Evolutionary conservation across 2,888 invertebrate genomes (phyloP), one percentile per base, ranked within the genome.

Genomic region (Cenopis cana): DNA sequence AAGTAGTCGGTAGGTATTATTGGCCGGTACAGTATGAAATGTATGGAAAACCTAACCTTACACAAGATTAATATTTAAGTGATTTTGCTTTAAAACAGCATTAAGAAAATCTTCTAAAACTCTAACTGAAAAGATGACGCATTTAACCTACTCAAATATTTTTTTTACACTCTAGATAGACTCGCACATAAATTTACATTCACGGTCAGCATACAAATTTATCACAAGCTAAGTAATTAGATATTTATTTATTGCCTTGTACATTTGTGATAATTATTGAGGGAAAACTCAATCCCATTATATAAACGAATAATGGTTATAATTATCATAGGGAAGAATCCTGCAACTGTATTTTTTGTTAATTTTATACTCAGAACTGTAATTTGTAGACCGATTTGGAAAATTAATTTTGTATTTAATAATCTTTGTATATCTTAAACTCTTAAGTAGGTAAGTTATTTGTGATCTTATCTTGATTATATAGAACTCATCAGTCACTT

Each of bases 401-500:
- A n/a, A n/a, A n/a, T n/a, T n/a, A n/a, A n/a, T n/a, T n/a, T n/a
- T n/a, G n/a, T n/a, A n/a, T n/a, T n/a, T n/a, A n/a, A n/a, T n/a
- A n/a, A n/a, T n/a, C n/a, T n/a, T n/a, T n/a, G n/a, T n/a, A n/a
- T n/a, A n/a, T n/a, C n/a, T n/a, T n/a, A n/a, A n/a, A n/a, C n/a
- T n/a, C 14, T 41, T 14, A 12, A 41, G 12, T 41, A 14, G 14
- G 41, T 41, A 38, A 12, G 6, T n/a, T n/a, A 46, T 46, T n/a
- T 14, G 24, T 29, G 24, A 8, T 10, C 2, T 61, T 50, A 54
- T 2, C n/a, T 17, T 24, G 20, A 54, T 52, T 36, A 55, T 18
- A 68, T 36, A 67, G 14, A 57, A 50, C 20, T 46, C 50, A 54
- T 65, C 65, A 70, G 65, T 65, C 70, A 64, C 61, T 64, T 55